These are phyloP conservation scores for Pandemis heparana DNA, from an alignment of 2,888 invertebrate species.

Conservation along the genomic window DNA sequence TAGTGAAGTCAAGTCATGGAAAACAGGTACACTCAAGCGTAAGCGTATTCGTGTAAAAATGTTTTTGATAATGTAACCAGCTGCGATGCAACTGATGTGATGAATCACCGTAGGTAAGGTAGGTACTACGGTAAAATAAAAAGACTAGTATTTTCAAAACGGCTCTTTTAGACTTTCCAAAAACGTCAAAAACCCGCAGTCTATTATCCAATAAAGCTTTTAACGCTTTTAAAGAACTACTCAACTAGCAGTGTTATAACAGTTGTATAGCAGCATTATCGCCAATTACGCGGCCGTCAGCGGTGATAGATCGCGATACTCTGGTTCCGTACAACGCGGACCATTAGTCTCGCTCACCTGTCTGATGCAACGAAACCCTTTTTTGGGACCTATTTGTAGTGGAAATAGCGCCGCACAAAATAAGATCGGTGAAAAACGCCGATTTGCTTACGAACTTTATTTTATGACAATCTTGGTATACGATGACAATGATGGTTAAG, in stretches of 20 bases:
- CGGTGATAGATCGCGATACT: conserved; percentile 28
- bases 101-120: too few relatives aligned
- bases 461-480: too few relatives aligned
- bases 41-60: too few relatives aligned
- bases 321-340: conserved; percentile 13
- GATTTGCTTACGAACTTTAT: not conserved
- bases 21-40: too few relatives aligned
- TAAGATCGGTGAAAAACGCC: not conserved
- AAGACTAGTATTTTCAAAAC: too few relatives aligned
- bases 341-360: conserved; percentile 36
- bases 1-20: too few relatives aligned
- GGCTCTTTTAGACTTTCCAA: not conserved
- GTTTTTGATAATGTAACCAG: too few relatives aligned
- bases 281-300: conserved; percentile 30
- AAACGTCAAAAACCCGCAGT: not conserved
- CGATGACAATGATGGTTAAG: too few relatives aligned
- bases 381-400: conserved; percentile 27
- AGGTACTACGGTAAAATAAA: too few relatives aligned
- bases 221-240: not conserved
- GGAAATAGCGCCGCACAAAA: not conserved
- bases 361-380: conserved; percentile 23
- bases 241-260: conserved; percentile 3
- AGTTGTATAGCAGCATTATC: conserved; percentile 22
- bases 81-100: too few relatives aligned
- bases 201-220: not conserved